Evolutionary conservation across 2,888 invertebrate species (phyloP).

Genomic region (Lysandra bellargus): DNA sequence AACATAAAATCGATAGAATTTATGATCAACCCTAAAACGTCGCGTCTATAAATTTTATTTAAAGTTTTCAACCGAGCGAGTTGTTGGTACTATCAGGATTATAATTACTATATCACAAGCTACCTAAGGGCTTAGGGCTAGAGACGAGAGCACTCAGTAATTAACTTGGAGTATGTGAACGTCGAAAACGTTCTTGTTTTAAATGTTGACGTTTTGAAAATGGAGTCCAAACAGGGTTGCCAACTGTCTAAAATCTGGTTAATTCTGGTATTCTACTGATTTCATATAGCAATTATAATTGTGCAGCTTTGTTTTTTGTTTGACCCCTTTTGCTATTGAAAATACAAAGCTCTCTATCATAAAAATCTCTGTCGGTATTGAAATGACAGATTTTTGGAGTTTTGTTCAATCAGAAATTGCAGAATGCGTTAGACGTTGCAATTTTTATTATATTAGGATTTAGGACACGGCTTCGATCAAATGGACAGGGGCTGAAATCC

Average conservation of each 20-base stretch:
- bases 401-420: too few species aligned
- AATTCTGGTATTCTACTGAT: background rate
- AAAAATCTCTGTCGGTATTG: too few species aligned
- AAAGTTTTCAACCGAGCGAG: constrained; percentile 3
- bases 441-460: too few species aligned
- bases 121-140: constrained; percentile 22
- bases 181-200: constrained; percentile 20
- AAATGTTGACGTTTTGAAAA: constrained; percentile 27
- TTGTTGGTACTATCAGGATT: background rate
- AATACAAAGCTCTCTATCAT: too few species aligned
- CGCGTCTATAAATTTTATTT: constrained; percentile 11
- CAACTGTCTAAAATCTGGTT: background rate
- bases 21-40: background rate
- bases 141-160: constrained; percentile 21
- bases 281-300: too few species aligned
- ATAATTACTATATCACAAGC: constrained; percentile 27
- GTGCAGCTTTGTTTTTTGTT: too few species aligned
- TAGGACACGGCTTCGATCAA: too few species aligned
- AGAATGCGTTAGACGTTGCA: too few species aligned
- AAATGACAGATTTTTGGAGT: too few species aligned
- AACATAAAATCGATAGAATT: constrained; percentile 9
- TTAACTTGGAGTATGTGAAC: constrained; percentile 18
- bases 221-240: background rate
- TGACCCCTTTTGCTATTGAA: too few species aligned
- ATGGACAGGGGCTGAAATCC: too few species aligned